Evolutionary conservation across 2,113 vertebrate species (phyloP).

Genomic region (Notarius quadriscutis): DNA sequence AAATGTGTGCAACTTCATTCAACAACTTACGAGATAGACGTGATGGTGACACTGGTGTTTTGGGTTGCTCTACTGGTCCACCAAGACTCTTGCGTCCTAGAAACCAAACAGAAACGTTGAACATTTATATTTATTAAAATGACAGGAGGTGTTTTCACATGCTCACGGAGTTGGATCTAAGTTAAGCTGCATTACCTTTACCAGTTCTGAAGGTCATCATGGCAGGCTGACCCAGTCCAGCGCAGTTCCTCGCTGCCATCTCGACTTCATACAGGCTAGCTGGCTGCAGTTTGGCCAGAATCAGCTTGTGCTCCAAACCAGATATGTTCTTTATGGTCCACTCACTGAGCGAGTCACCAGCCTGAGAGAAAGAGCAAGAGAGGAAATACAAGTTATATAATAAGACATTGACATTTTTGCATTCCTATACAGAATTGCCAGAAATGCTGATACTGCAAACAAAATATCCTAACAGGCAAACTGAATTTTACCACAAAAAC

Average conservation of each 20-base stretch:
- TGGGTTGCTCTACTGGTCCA: conserved; percentile 64
- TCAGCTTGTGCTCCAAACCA: conserved; percentile 82
- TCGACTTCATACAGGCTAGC: conserved; percentile 96
- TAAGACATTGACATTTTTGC: not conserved
- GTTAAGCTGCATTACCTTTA: conserved; percentile 62
- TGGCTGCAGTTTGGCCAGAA: conserved; percentile 85
- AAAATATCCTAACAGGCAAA: not conserved
- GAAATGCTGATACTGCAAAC: not conserved
- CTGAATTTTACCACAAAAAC: not conserved
- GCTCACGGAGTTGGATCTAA: not conserved
- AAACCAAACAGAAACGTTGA: conserved; percentile 4
- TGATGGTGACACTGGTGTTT: conserved; percentile 69
- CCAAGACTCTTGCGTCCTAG: conserved; percentile 64
- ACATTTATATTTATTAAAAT: not conserved
- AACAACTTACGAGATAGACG: conserved; percentile 72
- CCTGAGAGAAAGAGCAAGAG: conserved; percentile 69
- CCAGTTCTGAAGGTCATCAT: conserved; percentile 99
- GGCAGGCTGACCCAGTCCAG: conserved; percentile 88
- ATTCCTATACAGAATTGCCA: not conserved
- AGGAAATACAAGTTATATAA: not conserved
- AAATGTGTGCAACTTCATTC: not conserved
- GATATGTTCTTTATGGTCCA: conserved; percentile 84
- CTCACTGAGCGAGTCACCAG: conserved; percentile 77
- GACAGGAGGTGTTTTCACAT: not conserved
- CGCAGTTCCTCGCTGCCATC: conserved; percentile 91